Evolutionary conservation across 2,797 vertebrate genomes (phyloP).

Genomic region (Paguma larvata): DNA sequence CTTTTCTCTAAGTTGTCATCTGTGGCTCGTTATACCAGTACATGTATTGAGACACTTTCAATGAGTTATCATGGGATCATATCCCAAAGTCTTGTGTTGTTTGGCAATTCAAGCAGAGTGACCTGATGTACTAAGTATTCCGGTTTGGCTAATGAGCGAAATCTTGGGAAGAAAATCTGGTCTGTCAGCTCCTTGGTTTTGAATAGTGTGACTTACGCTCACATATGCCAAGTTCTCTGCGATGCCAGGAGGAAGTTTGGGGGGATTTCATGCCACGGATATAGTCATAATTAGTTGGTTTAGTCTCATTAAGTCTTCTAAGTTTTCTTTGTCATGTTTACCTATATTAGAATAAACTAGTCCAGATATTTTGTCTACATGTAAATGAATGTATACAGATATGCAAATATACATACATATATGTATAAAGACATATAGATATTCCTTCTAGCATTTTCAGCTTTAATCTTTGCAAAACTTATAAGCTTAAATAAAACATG

Average conservation of each 20-base stretch:
- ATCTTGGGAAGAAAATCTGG: conserved; percentile 76
- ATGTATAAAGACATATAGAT: neutral
- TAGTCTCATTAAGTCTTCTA: conserved; percentile 76
- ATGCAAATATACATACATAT: neutral
- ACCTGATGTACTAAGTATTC: conserved; percentile 62
- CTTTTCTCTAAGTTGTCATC: conserved; percentile 71
- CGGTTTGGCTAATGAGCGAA: conserved; percentile 85
- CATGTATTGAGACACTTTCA: conserved; percentile 56
- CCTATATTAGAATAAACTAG: conserved; percentile 54
- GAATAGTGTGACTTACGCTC: conserved; percentile 82
- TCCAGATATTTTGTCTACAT: neutral
- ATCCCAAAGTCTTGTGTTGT: conserved; percentile 50
- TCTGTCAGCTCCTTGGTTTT: conserved; percentile 84
- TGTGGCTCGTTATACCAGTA: conserved; percentile 73
- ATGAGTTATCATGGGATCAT: conserved; percentile 79
- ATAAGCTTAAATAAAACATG: neutral
- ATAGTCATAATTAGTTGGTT: conserved; percentile 81
- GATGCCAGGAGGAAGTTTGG: conserved; percentile 82
- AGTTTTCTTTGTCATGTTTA: conserved; percentile 73
- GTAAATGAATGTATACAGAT: neutral
- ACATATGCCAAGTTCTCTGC: conserved; percentile 76
- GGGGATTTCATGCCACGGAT: conserved; percentile 64
- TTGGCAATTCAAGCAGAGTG: conserved; percentile 59
- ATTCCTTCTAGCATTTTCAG: neutral
- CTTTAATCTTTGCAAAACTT: neutral